Base-by-base conservation (phyloP, 2,113 vertebrate genomes). In the Ceyx margarethae region DNA sequence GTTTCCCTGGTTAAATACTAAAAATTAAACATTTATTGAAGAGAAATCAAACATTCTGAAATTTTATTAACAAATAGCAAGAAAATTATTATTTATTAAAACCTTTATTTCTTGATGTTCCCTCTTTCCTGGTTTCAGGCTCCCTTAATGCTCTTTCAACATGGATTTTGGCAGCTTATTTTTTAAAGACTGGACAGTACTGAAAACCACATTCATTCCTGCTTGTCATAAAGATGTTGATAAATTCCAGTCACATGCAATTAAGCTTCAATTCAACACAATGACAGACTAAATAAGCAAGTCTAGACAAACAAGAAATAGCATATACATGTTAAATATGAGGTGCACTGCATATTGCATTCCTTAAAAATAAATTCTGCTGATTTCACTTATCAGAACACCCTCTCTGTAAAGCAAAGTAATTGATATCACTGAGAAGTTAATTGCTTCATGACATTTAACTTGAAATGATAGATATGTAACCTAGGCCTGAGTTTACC, bases 211-310 rank as follows among this genome's bases (percentile, higher is more conserved):
- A 94, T 91, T 94, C 78, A 95, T 91, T 94, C 91, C 42, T 86
- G 65, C 29, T 94, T 91, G 76, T 93, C 77, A 66, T 28, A 89
- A 71, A 91, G 78, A 71, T 77, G 57, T 4, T 75, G 87, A 79
- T 91, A 71, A 93, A 95, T 93, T 87, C 86, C 71, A 97, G 81
- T 96, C 91, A 91, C 83, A 90, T 50, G 68, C 85, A 94, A 92
- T 97, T 94, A 95, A 94, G 87, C 81, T 93, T 62, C 79, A 95
- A 96, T 94, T 95, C 91, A 95, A 62, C 42, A 84, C 73, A 85
- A 95, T 31, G 53, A 91, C 85, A 96, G 84, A 95, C 89, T 93
- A 97, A 97, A 93, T n/a, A 89, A 15, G 4, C 29, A 95, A 85
- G 95, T 94, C 94, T 94, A 97, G 93, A 37, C 37, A 37, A 37